phyloP scores from a whole-genome alignment of 2,113 vertebrate species.

The Stercorarius parasiticus region DNA sequence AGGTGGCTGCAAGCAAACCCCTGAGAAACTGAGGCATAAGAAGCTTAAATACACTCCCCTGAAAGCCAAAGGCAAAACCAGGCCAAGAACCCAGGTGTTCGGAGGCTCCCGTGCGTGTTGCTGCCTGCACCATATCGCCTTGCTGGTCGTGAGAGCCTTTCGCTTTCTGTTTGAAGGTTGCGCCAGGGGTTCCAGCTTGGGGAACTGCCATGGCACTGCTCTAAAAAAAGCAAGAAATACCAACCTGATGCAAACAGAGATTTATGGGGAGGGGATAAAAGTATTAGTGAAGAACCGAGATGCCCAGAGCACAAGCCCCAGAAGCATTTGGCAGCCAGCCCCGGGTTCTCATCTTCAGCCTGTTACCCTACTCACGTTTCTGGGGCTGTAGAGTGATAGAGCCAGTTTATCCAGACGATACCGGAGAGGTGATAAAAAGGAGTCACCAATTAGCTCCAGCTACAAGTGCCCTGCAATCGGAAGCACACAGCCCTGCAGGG shows the following conservation, averaged over 20 bases:
- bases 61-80: background rate
- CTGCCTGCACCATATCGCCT: background rate
- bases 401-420: slow-evolving; percentile 55
- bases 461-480: background rate
- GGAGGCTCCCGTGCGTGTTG: rapidly evolving
- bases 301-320: background rate
- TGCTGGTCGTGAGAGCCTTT: background rate
- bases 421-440: slow-evolving; percentile 27
- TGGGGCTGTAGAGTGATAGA: slow-evolving; percentile 21
- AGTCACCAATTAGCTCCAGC: slow-evolving; percentile 47
- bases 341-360: slow-evolving; percentile 34
- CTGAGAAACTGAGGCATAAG: background rate
- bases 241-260: background rate
- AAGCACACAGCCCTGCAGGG: slow-evolving; percentile 7
- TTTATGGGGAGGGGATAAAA: slow-evolving; percentile 47
- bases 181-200: background rate
- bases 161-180: slow-evolving; percentile 46
- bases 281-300: slow-evolving; percentile 18
- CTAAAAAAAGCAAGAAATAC: slow-evolving; percentile 30
- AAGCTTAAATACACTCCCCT: background rate
- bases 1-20: background rate
- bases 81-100: background rate
- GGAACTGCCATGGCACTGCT: background rate
- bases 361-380: slow-evolving; percentile 37
- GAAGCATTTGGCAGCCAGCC: slow-evolving; percentile 31